Evolutionary conservation across 2,888 invertebrate species (phyloP), one percentile per base, ranked within the genome.

Genomic region (Caradrina kadenii): DNA sequence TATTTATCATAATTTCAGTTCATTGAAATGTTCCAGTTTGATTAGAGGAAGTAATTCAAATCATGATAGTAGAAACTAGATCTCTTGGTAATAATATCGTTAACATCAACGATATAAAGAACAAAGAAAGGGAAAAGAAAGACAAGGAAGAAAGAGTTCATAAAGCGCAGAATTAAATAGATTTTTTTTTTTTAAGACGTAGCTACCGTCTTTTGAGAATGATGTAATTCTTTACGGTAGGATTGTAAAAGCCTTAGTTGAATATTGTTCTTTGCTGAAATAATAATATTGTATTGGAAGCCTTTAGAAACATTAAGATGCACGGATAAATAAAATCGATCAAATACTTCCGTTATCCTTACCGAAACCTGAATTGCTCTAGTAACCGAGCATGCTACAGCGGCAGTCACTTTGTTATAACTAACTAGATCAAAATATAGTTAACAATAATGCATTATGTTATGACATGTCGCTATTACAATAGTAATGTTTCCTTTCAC

Each of bases 401-500:
- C 53, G n/a, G 8, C 42, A 48, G 49, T 35, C 56, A 70, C 50
- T 69, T 69, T 76, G 70, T 71, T 76, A 45, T 59, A 63, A 31
- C 39, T 70, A 80, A 76, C 73, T 70, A 80, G 76, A 81, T 73
- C 82, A 75, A 76, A 55, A 76, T 73, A 79, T 64, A 80, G 65
- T 80, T 72, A 63, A 72, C 69, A 80, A 80, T 82, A 79, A 79
- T 63, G 61, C 70, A 48, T 75, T 74, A 67, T 66, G 75, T 75
- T 75, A 71, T 63, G 79, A 78, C 63, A 82, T 60, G 52, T 79
- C 53, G 45, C 50, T 62, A 56, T 63, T 75, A 70, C 79, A 75
- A 82, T 75, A 76, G 70, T 65, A 61, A 67, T 64, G 78, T 66
- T 79, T 69, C 81, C 78, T 79, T 79, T 79, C 81, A 81, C 81